Evolutionary conservation across 2,888 invertebrate genomes (phyloP).

Genomic region (Nasonia oneida): DNA sequence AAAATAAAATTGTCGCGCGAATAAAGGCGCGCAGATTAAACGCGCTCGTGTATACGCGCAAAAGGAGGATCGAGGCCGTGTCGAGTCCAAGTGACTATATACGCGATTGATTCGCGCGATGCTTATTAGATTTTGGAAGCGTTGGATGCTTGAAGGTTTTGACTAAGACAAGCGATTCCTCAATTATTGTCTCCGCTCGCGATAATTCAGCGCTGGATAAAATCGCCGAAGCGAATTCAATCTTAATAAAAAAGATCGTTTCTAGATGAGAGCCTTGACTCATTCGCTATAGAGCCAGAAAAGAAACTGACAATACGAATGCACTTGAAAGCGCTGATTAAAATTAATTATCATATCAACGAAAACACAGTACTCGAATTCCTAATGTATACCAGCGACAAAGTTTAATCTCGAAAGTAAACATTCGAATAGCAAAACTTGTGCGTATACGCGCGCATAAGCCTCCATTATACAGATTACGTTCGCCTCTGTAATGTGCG

Average conservation of each 20-base stretch:
- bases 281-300: background rate
- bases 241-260: background rate
- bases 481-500: too few species aligned
- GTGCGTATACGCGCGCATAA: too few species aligned
- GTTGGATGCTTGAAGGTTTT: too few species aligned
- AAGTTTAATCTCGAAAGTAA: too few species aligned
- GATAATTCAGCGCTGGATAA: too few species aligned
- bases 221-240: background rate
- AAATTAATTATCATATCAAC: background rate
- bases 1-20: background rate
- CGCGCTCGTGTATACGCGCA: background rate
- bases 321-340: background rate
- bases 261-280: background rate
- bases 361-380: background rate
- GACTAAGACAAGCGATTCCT: too few species aligned
- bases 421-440: too few species aligned
- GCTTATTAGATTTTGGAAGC: background rate
- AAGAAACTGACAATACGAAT: background rate
- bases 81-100: background rate
- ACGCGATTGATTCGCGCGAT: background rate
- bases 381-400: too few species aligned
- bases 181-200: too few species aligned
- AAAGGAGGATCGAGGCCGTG: background rate
- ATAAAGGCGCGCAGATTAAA: background rate
- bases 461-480: too few species aligned